These are phyloP conservation scores for Gasterosteus aculeatus DNA, from an alignment of 2,113 vertebrate genomes.

Conservation along the genomic window DNA sequence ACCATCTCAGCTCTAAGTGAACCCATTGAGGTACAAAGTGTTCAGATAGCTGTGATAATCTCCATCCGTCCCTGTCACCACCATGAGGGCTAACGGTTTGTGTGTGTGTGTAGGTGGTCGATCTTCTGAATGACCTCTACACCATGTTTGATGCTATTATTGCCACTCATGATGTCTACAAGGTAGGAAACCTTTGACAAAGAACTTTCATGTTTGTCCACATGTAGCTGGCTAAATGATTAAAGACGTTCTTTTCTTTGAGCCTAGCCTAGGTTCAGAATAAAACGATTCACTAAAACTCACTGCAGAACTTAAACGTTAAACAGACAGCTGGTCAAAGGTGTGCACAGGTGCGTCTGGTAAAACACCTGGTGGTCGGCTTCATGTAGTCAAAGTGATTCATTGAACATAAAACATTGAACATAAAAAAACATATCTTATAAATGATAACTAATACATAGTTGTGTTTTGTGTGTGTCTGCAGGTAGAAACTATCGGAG, in stretches of 20 bases:
- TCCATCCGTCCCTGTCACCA: background rate
- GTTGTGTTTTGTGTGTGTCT: constrained; percentile 20
- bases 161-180: constrained; percentile 88
- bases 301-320: background rate
- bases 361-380: background rate
- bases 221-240: background rate
- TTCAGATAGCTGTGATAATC: fast-evolving
- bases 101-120: constrained; percentile 75
- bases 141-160: constrained; percentile 92
- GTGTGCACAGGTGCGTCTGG: background rate
- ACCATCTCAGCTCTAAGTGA: constrained; percentile 91
- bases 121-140: constrained; percentile 90
- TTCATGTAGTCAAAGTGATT: too few relatives aligned
- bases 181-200: constrained; percentile 58
- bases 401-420: background rate
- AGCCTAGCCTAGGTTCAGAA: background rate
- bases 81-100: background rate
- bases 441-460: background rate
- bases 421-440: background rate
- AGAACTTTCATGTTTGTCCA: background rate
- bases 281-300: background rate
- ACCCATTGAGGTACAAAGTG: constrained; percentile 84
- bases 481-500: constrained; percentile 86
- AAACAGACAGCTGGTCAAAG: background rate
- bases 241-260: too few relatives aligned